Base-by-base conservation (phyloP, 2,113 vertebrate genomes). In the Pithys albifrons region DNA sequence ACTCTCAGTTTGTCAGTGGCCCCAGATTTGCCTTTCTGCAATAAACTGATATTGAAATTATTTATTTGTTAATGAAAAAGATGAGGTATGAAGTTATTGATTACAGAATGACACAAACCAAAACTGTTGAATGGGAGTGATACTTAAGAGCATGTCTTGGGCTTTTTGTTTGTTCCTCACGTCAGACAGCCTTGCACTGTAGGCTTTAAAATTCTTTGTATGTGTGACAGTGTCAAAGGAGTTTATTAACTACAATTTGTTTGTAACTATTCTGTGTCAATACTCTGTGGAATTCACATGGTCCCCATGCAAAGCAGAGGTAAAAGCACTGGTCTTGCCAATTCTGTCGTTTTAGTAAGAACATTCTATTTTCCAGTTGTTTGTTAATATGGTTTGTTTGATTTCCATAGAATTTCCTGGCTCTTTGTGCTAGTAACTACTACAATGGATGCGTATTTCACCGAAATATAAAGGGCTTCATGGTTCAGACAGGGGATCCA, bases 401-500 rank as follows among this genome's bases (percentile, higher is more conserved):
- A 59, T 96, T 90, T 97, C 84, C 93, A 39, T 97, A 99, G 99
- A 99, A 99, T 97, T 99, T 99, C 79, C 97, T 99, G 88, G 99
- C 99, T 74, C 97, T 99, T 83, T 99, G 98, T 97, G 99, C 99
- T 93, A 98, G 99, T 86, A 99, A 99, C 33, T 99, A 99, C 97
- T 99, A 99, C 98, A 99, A 71, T 49, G 99, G 99, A 37, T 99
- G 98, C 74, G 17, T 98, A 85, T 99, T 99, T 97, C 99, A 99
- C 94, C 98, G 99, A 85, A 99, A 99, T 91, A 99, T 99, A 96
- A 99, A 99, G 96, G 99, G 99, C 65, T 99, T 99, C 97, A 99
- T 99, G 99, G 99, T 99, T 73, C 99, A 99, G 97, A 99, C 99
- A 1, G 99, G 99, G 88, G 99, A 99, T 97, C 99, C 99, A 6